Base-by-base conservation (phyloP, 2,888 invertebrate genomes). In the Diloba caeruleocephala region DNA sequence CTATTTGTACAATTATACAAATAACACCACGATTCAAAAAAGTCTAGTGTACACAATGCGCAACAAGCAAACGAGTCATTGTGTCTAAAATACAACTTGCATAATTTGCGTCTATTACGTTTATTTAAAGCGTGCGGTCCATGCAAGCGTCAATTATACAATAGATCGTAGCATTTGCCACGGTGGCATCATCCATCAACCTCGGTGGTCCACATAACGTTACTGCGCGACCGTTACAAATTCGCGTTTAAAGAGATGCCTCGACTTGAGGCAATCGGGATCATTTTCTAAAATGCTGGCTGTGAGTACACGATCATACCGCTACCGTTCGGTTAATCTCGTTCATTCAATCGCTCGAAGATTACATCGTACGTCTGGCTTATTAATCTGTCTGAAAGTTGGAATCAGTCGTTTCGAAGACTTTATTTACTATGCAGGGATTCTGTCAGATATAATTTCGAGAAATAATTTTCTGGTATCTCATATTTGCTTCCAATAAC, bases 131-230 rank as follows among this genome's bases (percentile, higher is more conserved):
- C 53, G 45, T 58, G 54, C 55, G 58, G 64, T 56, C 54, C 58
- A 63, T 53, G 65, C 58, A 61, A 68, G 57, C 65, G 58, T 69
- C 66, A 75, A 72, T 76, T 75, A 74, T 74, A 78, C 82, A 82
- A 81, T 77, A 72, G 74, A 79, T 69, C 66, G 74, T 65, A 62
- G 62, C 70, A 81, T 84, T 79, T 64, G 83, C 67, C 74, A 80
- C 79, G 78, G 79, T 73, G 69, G 67, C 62, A 71, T 66, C 74
- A 73, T 72, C 67, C 72, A 74, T 79, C 87, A 63, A 76, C 81
- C 71, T 62, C 80, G 87, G 88, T 87, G 88, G 88, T 84, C 88
- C 73, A 76, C 72, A 72, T 76, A 73, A 74, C 76, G 54, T 68
- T 56, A 64, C 60, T 54, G 63, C 51, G 52, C 46, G 62, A 82